These are phyloP conservation scores for Berghia stephanieae DNA, from an alignment of 1,140 invertebrate genomes.

Conservation along the genomic window DNA sequence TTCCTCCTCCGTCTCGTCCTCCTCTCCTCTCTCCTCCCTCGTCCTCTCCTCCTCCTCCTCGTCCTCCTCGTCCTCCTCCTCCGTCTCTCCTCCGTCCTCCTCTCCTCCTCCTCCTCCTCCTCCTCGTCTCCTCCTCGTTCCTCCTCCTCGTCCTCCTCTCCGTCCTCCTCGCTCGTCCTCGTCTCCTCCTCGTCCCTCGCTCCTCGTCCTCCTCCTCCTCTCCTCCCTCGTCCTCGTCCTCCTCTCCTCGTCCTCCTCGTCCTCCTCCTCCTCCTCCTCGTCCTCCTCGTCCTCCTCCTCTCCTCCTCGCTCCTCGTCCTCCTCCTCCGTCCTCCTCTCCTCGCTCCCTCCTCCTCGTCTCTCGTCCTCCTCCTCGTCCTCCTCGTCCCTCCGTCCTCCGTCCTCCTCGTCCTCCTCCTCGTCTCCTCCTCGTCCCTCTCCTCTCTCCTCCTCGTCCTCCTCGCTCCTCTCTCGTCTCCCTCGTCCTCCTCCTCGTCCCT, in stretches of 20 bases:
- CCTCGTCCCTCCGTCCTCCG: background rate
- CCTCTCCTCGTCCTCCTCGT: background rate
- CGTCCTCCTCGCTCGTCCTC: background rate
- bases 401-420: constrained; percentile 3
- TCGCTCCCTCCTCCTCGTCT: background rate
- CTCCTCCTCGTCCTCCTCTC: background rate
- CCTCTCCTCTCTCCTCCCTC: background rate
- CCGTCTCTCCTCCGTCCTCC: background rate
- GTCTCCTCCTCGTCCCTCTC: background rate
- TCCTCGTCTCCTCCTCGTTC: too few relatives aligned
- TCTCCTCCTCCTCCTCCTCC: too few relatives aligned
- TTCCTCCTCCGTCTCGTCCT: background rate
- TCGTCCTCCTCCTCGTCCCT: background rate
- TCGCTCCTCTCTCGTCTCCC: background rate
- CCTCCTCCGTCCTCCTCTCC: background rate
- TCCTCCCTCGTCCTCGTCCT: background rate
- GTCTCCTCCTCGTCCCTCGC: background rate
- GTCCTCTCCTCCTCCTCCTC: background rate
- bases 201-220: background rate
- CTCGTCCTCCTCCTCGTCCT: background rate
- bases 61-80: background rate
- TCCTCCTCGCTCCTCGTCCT: background rate
- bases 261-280: background rate
- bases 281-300: background rate
- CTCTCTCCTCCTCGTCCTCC: background rate